Base-by-base conservation (phyloP, 2,888 invertebrate species). In the Drosophila paramelanica region DNA sequence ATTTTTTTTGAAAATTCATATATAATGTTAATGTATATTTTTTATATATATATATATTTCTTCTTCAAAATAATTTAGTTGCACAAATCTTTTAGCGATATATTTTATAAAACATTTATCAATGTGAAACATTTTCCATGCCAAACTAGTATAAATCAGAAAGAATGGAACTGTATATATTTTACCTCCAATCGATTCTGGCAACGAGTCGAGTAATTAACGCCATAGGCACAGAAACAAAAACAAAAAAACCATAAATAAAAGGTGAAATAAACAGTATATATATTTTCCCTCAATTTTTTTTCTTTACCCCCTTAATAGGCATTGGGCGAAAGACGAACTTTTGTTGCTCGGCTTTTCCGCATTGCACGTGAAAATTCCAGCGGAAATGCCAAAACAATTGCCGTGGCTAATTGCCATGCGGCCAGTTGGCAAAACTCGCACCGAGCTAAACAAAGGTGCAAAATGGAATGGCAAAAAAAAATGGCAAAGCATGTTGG, bases 311-410 rank as follows among this genome's bases (percentile, higher is more conserved):
- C 10, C 27, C 33, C 52, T 38, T 45, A 23, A 23, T 39, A 39
- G 39, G 39, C 42, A 17, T 25, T 33, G 27, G 58, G n/a, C 46
- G 64, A 74, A 84, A 79, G 87, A 87, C 75, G 71, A 73, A 82
- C 51, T 73, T 81, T 74, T 67, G 58, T 68, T 46, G 53, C 45
- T 67, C 49, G 47, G 33, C 60, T 62, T 69, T 66, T 65, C 49
- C 67, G 66, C 67, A 68, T 56, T 69, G 68, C 71, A 68, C 70
- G 61, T 67, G 57, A 56, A 72, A 78, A 81, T 83, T 75, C 79
- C 73, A 87, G 52, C 78, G 82, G 88, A 87, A 83, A 88, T 88
- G 82, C 70, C 82, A 72, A 76, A 74, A 57, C 78, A 73, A 70
- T 73, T 66, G 73, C 61, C 68, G 45, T 67, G 75, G 67, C 87